These are phyloP conservation scores for Macrotis lagotis DNA, from an alignment of 2,113 vertebrate species.

Conservation along the genomic window DNA sequence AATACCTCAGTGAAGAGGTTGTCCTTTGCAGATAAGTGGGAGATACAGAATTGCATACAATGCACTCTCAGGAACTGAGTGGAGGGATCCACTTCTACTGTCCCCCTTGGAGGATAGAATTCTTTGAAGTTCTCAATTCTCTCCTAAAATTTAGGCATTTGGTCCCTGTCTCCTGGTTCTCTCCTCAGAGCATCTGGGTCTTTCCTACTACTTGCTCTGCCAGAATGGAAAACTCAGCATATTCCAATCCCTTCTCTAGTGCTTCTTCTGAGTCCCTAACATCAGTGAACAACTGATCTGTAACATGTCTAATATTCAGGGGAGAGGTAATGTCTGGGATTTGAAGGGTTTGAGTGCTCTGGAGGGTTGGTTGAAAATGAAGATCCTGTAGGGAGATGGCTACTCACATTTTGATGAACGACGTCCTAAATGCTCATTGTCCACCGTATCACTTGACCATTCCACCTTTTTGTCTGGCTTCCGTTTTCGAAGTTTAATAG, in stretches of 20 bases:
- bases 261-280: not conserved
- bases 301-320: not conserved
- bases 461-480: constrained; percentile 96
- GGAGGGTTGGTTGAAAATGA: not conserved
- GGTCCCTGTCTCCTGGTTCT: not conserved
- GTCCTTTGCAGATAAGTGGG: constrained; percentile 48
- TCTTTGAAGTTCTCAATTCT: not conserved
- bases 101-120: not conserved
- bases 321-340: not conserved
- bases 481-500: constrained; percentile 93
- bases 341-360: not conserved
- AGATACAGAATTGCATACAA: not conserved
- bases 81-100: not conserved
- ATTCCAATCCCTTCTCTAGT: not conserved
- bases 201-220: not conserved
- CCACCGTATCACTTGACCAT: constrained; percentile 95
- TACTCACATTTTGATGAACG: constrained; percentile 95
- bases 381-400: accelerated
- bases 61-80: constrained; percentile 16
- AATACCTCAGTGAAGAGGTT: constrained; percentile 51
- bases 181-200: not conserved
- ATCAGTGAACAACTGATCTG: not conserved
- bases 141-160: not conserved
- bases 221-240: not conserved
- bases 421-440: constrained; percentile 94